These are phyloP conservation scores for Colius striatus DNA, from an alignment of 2,113 vertebrate species.

Conservation along the genomic window DNA sequence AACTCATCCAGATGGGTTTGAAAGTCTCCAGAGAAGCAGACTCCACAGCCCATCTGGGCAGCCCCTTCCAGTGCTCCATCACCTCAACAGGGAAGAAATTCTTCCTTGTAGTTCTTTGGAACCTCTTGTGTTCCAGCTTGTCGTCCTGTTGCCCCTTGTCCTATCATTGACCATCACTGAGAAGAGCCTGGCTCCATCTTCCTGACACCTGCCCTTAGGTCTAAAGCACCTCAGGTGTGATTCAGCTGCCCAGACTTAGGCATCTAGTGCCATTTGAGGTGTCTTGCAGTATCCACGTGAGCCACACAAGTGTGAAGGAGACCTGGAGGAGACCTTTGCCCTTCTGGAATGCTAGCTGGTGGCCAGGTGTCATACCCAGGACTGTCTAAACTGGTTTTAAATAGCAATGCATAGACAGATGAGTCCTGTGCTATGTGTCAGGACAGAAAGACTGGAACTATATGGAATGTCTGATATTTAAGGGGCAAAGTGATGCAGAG, in stretches of 20 bases:
- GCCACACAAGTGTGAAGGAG: accelerated
- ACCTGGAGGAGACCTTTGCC: neutral
- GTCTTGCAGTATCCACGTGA: neutral
- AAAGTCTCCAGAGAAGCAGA: too few relatives aligned
- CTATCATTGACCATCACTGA: too few relatives aligned
- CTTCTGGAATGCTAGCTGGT: constrained; percentile 10
- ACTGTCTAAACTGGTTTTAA: constrained; percentile 9
- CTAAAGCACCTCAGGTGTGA: accelerated
- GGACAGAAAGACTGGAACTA: neutral
- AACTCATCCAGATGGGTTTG: too few relatives aligned
- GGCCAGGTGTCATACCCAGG: neutral
- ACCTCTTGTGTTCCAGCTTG: too few relatives aligned
- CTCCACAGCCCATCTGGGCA: too few relatives aligned
- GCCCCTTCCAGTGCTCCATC: too few relatives aligned
- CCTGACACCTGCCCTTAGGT: neutral
- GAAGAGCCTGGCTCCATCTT: too few relatives aligned
- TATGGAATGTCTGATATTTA: neutral
- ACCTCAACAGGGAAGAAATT: too few relatives aligned
- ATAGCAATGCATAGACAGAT: neutral
- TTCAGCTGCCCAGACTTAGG: neutral
- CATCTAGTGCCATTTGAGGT: neutral
- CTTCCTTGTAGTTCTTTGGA: too few relatives aligned
- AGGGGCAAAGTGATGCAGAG: neutral
- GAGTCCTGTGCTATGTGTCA: constrained; percentile 1
- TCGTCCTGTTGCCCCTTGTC: too few relatives aligned